Evolutionary conservation across 1,140 invertebrate genomes (phyloP).

Genomic region (Cecropterus lyciades): DNA sequence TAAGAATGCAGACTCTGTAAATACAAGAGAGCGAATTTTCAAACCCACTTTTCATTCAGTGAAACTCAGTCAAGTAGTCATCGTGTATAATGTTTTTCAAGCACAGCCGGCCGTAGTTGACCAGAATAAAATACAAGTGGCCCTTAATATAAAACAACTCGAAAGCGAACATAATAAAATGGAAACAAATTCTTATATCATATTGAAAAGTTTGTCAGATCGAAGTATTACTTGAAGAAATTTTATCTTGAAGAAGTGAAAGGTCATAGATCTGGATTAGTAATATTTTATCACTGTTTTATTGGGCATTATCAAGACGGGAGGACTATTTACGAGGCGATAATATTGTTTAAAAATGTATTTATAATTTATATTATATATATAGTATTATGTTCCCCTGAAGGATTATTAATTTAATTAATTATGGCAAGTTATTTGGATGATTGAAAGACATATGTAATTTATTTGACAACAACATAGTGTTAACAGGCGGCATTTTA

Average conservation of each 20-base stretch:
- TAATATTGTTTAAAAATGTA: no score
- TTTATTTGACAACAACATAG: no score
- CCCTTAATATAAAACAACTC: conserved; percentile 5
- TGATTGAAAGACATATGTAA: no score
- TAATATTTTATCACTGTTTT: no score
- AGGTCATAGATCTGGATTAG: background rate
- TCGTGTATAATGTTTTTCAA: conserved; percentile 20
- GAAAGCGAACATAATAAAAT: conserved; percentile 4
- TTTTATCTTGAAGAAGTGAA: background rate
- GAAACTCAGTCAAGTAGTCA: conserved; percentile 17
- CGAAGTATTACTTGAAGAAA: background rate
- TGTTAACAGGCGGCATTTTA: no score
- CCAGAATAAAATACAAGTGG: conserved; percentile 25
- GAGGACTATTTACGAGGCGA: no score
- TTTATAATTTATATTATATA: no score
- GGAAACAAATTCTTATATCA: conserved; percentile 5
- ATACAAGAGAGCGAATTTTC: background rate
- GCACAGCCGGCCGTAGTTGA: conserved; percentile 5
- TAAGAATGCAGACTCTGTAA: background rate
- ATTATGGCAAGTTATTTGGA: no score
- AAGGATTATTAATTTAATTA: no score
- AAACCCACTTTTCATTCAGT: conserved; percentile 12
- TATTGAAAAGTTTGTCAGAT: background rate
- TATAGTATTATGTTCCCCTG: no score
- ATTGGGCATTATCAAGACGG: no score